phyloP scores from a whole-genome alignment of 1,140 invertebrate genomes.

The Potamilus streckersoni region DNA sequence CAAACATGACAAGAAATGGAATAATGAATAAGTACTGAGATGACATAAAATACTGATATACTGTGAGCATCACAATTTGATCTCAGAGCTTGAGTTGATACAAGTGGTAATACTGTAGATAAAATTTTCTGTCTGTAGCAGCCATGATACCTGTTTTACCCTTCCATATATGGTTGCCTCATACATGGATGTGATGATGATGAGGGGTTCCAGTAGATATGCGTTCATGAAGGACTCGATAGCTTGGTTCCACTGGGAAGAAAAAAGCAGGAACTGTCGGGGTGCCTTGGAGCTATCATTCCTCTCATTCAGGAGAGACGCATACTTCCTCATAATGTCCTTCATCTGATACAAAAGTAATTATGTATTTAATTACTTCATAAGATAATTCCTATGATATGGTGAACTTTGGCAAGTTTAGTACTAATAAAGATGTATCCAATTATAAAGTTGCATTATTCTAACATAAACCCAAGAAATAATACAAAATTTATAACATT shows the following conservation, averaged over 20 bases:
- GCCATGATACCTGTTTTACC: slow-evolving; percentile 49
- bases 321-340: slow-evolving; percentile 36
- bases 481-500: no score
- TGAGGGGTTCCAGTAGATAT: slow-evolving; percentile 42
- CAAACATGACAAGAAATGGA: no score
- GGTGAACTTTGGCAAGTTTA: no score
- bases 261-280: slow-evolving; percentile 48
- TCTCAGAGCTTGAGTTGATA: not conserved
- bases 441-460: no score
- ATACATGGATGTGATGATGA: slow-evolving; percentile 50
- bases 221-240: slow-evolving; percentile 34
- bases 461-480: no score
- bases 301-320: slow-evolving; percentile 27
- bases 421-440: no score
- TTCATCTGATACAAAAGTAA: slow-evolving; percentile 27
- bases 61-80: not conserved
- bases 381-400: no score
- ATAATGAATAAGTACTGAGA: no score
- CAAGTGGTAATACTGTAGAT: no score
- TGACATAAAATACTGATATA: not conserved
- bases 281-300: slow-evolving; percentile 37
- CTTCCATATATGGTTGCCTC: slow-evolving; percentile 56
- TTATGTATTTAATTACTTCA: no score
- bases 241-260: slow-evolving; percentile 43
- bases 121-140: not conserved